Conservation (phyloP, 2,113 vertebrate genomes). For the Acinonyx jubatus region DNA sequence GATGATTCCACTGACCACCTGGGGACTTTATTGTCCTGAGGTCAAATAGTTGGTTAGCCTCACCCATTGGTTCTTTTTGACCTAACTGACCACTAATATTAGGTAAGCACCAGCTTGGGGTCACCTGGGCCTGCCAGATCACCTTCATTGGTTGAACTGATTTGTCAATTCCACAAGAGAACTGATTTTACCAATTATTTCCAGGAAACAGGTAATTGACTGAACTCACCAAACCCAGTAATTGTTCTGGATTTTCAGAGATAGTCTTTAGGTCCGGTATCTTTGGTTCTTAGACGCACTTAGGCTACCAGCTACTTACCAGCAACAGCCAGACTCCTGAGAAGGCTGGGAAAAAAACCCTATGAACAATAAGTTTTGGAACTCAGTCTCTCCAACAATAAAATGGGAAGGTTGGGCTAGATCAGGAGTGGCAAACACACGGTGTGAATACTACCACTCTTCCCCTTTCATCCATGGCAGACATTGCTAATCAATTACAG, state of each 20-base stretch:
- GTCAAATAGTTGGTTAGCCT: not conserved
- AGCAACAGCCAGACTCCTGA: not conserved
- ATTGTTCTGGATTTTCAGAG: not conserved
- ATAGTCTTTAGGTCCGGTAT: not conserved
- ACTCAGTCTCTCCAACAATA: not conserved
- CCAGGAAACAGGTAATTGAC: not conserved
- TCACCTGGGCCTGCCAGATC: not conserved
- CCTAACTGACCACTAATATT: not conserved
- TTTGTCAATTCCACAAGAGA: not conserved
- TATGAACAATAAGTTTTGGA: not conserved
- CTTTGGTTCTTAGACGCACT: not conserved
- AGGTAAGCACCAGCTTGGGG: not conserved
- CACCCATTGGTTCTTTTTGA: not conserved
- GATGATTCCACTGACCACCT: not conserved
- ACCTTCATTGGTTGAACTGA: not conserved
- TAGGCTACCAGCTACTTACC: not conserved
- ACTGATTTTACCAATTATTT: not conserved
- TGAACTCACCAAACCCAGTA: not conserved
- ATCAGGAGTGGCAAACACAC: not conserved
- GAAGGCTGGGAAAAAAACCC: not conserved
- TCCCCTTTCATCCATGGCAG: not conserved
- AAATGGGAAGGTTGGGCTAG: not conserved
- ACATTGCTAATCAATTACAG: slow-evolving; percentile 54
- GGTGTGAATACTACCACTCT: not conserved
- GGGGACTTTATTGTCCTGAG: not conserved